phyloP scores from a whole-genome alignment of 2,797 vertebrate genomes.

The Nannoperca obscura region DNA sequence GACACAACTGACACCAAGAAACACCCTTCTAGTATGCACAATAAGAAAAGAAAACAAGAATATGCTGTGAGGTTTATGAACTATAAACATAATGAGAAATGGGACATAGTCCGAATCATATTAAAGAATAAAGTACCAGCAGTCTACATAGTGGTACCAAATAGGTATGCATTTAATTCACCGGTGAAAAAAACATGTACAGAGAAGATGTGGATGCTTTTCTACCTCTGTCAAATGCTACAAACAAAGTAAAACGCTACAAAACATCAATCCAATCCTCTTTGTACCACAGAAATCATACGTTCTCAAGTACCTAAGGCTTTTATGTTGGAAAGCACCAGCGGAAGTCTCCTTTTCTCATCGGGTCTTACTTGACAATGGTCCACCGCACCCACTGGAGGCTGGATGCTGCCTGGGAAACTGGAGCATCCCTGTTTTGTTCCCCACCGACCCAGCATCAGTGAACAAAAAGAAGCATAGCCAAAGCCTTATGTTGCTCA shows the following conservation, averaged over 20 bases:
- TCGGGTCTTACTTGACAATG: conserved; percentile 20
- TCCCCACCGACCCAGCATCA: conserved; percentile 39
- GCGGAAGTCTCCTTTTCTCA: conserved; percentile 8
- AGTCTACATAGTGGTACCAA: not conserved
- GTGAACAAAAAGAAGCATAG: conserved; percentile 30
- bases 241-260: not conserved
- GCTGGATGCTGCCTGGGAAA: conserved; percentile 61
- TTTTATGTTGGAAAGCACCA: conserved; percentile 49
- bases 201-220: not conserved
- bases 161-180: not conserved
- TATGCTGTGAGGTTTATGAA: not conserved
- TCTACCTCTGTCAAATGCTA: not conserved
- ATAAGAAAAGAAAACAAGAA: not conserved
- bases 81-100: not conserved
- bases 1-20: not conserved
- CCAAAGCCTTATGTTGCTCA: conserved; percentile 39
- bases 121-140: not conserved
- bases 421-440: conserved; percentile 73
- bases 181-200: not conserved
- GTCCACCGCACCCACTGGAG: conserved; percentile 78
- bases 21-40: not conserved
- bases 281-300: not conserved
- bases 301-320: accelerated
- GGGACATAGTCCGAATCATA: not conserved
- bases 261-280: not conserved